Evolutionary conservation across 23 tunicate species (phyloP), one percentile per base, ranked within the genome.

Genomic region (Trididemnum miniatum): DNA sequence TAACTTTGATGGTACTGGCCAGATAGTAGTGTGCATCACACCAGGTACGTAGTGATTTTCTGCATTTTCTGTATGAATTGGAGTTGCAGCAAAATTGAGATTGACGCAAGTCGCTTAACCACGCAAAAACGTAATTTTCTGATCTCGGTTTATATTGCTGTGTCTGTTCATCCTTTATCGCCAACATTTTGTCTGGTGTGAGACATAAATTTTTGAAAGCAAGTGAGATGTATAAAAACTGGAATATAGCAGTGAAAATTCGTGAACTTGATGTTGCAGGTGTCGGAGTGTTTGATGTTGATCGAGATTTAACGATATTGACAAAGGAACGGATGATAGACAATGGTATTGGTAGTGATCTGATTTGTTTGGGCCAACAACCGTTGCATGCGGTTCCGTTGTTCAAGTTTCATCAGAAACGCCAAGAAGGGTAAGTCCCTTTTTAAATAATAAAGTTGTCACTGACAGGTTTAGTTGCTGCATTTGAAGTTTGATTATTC

Each of bases 361-460:
- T 95, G 51, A 83, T 95, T 24, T 95, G 99, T 71, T 72, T 95
- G 24, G 99, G 99, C 20, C 91, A 95, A 64, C 99, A 95, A 72
- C 99, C 99, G 0, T 49, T 95, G 49, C 99, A 95, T 67, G 99
- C 95, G 26, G 99, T 95, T 7, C 99, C 99, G 34, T 72, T 95
- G 34, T 95, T 95, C 44, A 89, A 82, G 77, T 83, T 95, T 71
- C 91, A 89, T 71, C 80, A 80, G 20, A 49, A 33, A 26, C 62
- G 20, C 1, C 51, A 37, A 1, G 35, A 74, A 1, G 30, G 66
- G 81, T 74, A 34, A 73, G 79, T 69, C 38, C n/a, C n/a, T n/a
- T n/a, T 35, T 18, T 20, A 24, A 23, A 25, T 49, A 49, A 49
- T 49, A 18, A 12, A 49, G 15, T 12, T 49, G 57, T 18, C 57